Evolutionary conservation across 2,797 vertebrate genomes (phyloP).

Genomic region (Myotis myotis): DNA sequence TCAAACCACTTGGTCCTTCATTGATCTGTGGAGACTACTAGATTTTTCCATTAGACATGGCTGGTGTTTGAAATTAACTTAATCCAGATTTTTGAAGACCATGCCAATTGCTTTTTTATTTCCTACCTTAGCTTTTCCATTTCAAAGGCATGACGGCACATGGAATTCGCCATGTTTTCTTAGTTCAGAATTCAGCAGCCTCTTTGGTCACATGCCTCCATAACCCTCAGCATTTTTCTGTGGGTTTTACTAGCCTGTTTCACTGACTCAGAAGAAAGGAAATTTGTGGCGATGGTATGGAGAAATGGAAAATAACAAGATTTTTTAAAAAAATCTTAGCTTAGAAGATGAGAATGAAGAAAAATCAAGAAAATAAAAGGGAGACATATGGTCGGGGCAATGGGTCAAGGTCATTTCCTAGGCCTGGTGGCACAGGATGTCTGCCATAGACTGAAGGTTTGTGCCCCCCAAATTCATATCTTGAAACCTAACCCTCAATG

Average conservation of each 20-base stretch:
- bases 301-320: not conserved
- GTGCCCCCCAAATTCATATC: not conserved
- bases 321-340: not conserved
- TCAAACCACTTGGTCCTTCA: not conserved
- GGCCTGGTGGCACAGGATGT: not conserved
- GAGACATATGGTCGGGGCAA: not conserved
- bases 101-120: not conserved
- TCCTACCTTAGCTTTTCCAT: not conserved
- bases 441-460: not conserved
- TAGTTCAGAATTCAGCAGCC: not conserved
- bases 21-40: not conserved
- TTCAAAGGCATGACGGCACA: not conserved
- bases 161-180: not conserved
- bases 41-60: not conserved
- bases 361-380: not conserved
- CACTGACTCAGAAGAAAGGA: not conserved
- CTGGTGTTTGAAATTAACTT: not conserved
- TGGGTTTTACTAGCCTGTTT: not conserved
- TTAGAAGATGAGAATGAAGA: not conserved
- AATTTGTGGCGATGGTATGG: not conserved
- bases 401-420: not conserved
- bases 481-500: not conserved
- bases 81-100: not conserved
- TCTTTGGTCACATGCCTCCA: not conserved
- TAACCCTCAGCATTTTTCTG: not conserved